Conservation (phyloP, 2,888 invertebrate species). For the Philonicus albiceps region DNA sequence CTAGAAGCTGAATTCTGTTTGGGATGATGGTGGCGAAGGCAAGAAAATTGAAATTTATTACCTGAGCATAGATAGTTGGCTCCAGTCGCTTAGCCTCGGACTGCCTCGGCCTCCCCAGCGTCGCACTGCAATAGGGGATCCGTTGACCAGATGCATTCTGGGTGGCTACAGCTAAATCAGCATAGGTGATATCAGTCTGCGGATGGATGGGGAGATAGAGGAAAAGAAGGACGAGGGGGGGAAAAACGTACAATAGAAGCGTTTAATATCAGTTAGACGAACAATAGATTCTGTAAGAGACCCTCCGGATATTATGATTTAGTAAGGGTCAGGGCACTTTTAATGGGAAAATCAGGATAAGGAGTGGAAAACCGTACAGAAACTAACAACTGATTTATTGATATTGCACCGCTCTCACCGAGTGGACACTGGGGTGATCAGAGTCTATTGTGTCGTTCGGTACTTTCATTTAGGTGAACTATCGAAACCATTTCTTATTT, state of each 20-base stretch:
- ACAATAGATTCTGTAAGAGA: slow-evolving; percentile 5
- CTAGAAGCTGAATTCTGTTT: slow-evolving; percentile 42
- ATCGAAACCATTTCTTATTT: background rate
- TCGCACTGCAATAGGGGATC: slow-evolving; percentile 62
- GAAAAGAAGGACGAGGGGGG: too few relatives aligned
- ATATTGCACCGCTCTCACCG: background rate
- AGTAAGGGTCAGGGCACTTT: background rate
- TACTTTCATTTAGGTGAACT: background rate
- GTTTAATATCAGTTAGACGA: slow-evolving; percentile 29
- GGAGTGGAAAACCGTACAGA: background rate
- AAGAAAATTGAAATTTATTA: slow-evolving; percentile 61
- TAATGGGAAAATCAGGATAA: slow-evolving; percentile 9
- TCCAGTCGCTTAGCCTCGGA: slow-evolving; percentile 61
- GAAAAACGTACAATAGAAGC: slow-evolving; percentile 5
- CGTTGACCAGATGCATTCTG: slow-evolving; percentile 55
- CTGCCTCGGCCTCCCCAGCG: slow-evolving; percentile 62
- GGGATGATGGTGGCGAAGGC: background rate
- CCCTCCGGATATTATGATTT: slow-evolving; percentile 1
- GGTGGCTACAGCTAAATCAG: slow-evolving; percentile 54
- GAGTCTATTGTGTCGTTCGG: background rate
- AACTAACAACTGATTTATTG: background rate
- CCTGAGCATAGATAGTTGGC: slow-evolving; percentile 64
- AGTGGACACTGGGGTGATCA: background rate
- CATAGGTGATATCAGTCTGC: slow-evolving; percentile 61
- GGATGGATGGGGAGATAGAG: background rate